Evolutionary conservation across 2,113 vertebrate genomes (phyloP), one percentile per base, ranked within the genome.

Genomic region (Xenopus borealis): DNA sequence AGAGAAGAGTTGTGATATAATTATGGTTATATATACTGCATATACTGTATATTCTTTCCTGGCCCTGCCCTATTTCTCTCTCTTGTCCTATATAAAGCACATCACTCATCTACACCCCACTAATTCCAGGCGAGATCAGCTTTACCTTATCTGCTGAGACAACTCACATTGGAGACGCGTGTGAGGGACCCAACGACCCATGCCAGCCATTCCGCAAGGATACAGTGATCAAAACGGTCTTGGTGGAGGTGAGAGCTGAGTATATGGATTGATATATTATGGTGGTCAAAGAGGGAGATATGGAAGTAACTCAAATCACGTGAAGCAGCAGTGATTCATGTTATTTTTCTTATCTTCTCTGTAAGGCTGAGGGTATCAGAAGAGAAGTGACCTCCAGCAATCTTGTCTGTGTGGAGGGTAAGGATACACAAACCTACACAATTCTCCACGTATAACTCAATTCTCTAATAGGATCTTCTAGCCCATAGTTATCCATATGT

Each of bases 401-500:
- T 19, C 19, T 69, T 11, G 46, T 75, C 59, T 52, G 45, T 53
- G n/a, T 69, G 4, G 13, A 75, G 10, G 73, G 73, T 75, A 69
- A 62, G 65, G n/a, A 7, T 3, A 45, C 7, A 50, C 7, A 50
- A 27, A 27, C 3, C 23, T 27, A 27, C 23, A 27, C 23, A 27
- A 27, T 27, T 27, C 23, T 27, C 23, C 23, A 27, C 23, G 23
- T 27, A 27, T 27, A 27, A 27, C 23, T 2, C 23, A 27, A 3
- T 27, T 27, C 23, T 3, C 23, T 27, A 27, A 27, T 27, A 27
- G 23, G 23, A 27, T 27, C 23, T 27, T 27, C 23, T 27, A 27
- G 23, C 23, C 23, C 23, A 27, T 27, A 27, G 23, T 3, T 27
- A 3, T 27, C 23, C 23, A 27, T 2, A 27, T 27, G 23, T 27